phyloP scores from a whole-genome alignment of 2,888 invertebrate genomes.

The Abrostola triplasia region DNA sequence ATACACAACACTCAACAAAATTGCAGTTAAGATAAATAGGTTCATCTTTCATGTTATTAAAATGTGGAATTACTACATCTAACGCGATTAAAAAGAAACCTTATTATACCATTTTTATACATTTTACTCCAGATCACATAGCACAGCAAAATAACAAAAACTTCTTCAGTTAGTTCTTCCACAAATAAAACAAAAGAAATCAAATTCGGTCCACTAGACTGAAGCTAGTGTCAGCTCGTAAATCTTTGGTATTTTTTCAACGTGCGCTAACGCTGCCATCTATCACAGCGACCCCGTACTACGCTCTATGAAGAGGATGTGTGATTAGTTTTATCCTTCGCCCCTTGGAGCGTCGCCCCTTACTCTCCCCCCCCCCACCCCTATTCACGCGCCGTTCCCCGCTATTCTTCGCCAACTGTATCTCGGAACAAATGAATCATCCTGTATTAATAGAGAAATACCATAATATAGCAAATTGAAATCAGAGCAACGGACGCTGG shows the following conservation, averaged over 20 bases:
- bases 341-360: conserved; percentile 62
- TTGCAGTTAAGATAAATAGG: no score
- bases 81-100: no score
- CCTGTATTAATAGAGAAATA: conserved; percentile 64
- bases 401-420: conserved; percentile 72
- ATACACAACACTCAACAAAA: no score
- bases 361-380: conserved; percentile 50
- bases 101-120: no score
- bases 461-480: conserved; percentile 63
- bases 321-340: conserved; percentile 86
- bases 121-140: no score
- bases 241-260: conserved; percentile 25
- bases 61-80: no score
- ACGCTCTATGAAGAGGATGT: conserved; percentile 76
- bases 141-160: no score
- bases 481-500: conserved; percentile 44
- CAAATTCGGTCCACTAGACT: background rate
- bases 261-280: conserved; percentile 49
- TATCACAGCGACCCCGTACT: conserved; percentile 38
- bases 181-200: background rate
- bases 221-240: conserved; percentile 9
- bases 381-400: conserved; percentile 55
- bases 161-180: background rate
- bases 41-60: no score
- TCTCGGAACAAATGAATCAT: conserved; percentile 75